Percentiles rank a stretch among this genome's conserved stretches.
Evolutionary conservation across 1,140 invertebrate genomes (phyloP).

Genomic region (Meloidogyne floridensis): DNA sequence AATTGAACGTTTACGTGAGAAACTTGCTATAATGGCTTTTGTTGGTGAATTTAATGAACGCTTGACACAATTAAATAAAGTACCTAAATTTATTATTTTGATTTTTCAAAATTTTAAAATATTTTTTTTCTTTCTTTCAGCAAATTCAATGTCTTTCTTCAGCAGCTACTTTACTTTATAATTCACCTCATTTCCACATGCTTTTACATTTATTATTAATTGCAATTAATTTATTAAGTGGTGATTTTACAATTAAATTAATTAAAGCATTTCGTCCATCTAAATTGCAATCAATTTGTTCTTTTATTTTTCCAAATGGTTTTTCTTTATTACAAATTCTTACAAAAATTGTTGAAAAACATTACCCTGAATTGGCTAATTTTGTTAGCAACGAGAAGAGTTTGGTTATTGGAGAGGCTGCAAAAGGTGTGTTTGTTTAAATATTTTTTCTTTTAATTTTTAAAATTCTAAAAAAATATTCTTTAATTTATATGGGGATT

Average conservation of each 20-base stretch:
- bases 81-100: conserved; percentile 17
- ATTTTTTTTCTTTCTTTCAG: conserved; percentile 16
- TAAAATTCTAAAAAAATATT: too few species aligned
- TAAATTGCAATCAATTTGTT: conserved; percentile 34
- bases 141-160: conserved; percentile 31
- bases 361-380: conserved; percentile 8
- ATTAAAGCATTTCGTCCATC: conserved; percentile 41
- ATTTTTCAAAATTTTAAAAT: conserved; percentile 12
- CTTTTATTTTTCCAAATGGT: conserved; percentile 40
- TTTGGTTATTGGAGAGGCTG: not conserved
- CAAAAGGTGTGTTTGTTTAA: not conserved
- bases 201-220: conserved; percentile 39
- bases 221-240: conserved; percentile 40
- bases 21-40: conserved; percentile 40
- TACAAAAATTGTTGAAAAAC: not conserved
- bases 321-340: conserved; percentile 25
- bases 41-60: conserved; percentile 42
- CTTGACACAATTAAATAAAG: conserved; percentile 35
- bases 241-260: conserved; percentile 39
- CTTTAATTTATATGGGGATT: too few species aligned
- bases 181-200: conserved; percentile 48
- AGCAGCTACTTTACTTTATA: conserved; percentile 48
- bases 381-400: not conserved
- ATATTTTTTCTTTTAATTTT: not conserved
- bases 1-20: conserved; percentile 43